A percentile compares a stretch with the other conserved stretches of the same genome.
Conservation (phyloP, 1,140 invertebrate species). For the Lasioglossum albipes region DNA sequence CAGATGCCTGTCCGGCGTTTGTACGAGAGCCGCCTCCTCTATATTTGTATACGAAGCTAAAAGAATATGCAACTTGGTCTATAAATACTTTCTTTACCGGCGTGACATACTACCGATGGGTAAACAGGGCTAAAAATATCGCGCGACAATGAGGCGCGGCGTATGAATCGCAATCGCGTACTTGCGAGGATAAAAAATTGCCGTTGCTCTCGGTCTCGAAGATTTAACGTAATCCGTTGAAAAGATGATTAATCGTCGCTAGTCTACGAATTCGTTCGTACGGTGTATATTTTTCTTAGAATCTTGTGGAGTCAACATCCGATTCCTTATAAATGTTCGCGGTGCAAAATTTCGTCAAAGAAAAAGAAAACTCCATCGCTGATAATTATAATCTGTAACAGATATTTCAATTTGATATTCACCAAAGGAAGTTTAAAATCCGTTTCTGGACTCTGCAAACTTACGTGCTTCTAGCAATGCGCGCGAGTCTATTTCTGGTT, state of each 20-base stretch:
- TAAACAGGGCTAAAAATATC: constrained; percentile 6
- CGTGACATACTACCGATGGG: neutral
- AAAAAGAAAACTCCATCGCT: too few species aligned
- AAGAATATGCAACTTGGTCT: neutral
- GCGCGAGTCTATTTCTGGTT: constrained; percentile 4
- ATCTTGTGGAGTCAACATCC: too few species aligned
- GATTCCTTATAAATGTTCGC: too few species aligned
- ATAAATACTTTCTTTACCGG: neutral
- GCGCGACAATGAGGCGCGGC: neutral
- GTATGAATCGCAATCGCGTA: neutral
- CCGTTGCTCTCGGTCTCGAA: too few species aligned
- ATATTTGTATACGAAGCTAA: neutral
- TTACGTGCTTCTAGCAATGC: neutral
- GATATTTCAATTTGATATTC: too few species aligned
- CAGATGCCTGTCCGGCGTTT: too few species aligned
- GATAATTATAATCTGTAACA: too few species aligned
- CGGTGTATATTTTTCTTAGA: too few species aligned
- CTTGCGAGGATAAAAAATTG: neutral
- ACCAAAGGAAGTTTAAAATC: neutral
- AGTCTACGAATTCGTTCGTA: too few species aligned
- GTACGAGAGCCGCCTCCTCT: neutral
- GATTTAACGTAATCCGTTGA: too few species aligned
- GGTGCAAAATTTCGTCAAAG: too few species aligned
- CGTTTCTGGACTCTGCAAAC: neutral
- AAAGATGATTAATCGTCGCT: too few species aligned